phyloP scores from a whole-genome alignment of 2,113 vertebrate genomes.

The Sarotherodon lohbergeri region DNA sequence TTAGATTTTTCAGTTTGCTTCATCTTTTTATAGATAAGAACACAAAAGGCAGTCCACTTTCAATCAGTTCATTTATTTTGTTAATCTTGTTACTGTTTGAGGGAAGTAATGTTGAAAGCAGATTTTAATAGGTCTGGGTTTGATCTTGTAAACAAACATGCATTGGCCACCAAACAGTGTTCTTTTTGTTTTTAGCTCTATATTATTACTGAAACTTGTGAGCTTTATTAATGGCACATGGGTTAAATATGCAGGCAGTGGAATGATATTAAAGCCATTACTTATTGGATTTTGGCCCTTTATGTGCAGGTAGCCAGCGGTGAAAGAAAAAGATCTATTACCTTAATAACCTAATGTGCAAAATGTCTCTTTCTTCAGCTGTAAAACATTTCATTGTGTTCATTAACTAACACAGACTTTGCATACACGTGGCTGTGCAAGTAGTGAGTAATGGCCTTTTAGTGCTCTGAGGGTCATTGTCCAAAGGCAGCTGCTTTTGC shows the following conservation, averaged over 20 bases:
- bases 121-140: neutral
- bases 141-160: neutral
- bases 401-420: neutral
- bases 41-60: neutral
- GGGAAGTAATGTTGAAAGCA: neutral
- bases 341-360: neutral
- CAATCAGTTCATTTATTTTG: neutral
- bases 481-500: neutral
- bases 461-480: neutral
- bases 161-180: neutral
- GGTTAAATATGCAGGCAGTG: neutral
- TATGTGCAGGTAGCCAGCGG: neutral
- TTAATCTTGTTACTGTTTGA: neutral
- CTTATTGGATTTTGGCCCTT: neutral
- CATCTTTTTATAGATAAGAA: accelerated
- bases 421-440: neutral
- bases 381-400: neutral
- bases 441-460: neutral
- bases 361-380: neutral
- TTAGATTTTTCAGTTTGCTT: neutral
- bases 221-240: neutral
- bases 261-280: neutral
- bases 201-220: neutral
- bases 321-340: neutral
- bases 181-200: neutral